Percentiles rank a stretch among this genome's conserved stretches.
Conservation (phyloP, 1,140 invertebrate species). For the Trinorchestia longiramus region DNA sequence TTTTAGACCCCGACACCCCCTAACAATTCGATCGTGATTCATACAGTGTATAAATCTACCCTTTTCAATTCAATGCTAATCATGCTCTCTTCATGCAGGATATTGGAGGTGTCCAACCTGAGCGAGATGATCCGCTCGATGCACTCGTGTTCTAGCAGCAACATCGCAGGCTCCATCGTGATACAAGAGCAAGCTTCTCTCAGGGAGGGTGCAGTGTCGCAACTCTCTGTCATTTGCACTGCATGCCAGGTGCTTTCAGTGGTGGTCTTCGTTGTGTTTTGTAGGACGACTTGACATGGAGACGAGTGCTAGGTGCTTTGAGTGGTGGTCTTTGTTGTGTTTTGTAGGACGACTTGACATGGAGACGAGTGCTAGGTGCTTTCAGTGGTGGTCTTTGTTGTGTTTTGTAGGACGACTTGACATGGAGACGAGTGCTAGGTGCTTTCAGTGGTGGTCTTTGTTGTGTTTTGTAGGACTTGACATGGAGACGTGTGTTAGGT, state of each 20-base stretch:
- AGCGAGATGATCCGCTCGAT: slow-evolving; percentile 66
- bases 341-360: not conserved
- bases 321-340: not conserved
- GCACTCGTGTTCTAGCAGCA: slow-evolving; percentile 60
- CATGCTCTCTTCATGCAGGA: slow-evolving; percentile 12
- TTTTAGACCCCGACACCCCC: no score
- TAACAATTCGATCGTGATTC: not conserved
- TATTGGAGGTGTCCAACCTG: slow-evolving; percentile 65
- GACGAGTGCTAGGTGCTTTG: slow-evolving; percentile 60
- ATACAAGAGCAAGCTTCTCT: slow-evolving; percentile 66
- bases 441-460: not conserved
- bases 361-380: slow-evolving; percentile 59
- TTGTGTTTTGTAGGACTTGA: not conserved
- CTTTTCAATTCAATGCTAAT: not conserved
- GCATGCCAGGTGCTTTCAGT: slow-evolving; percentile 60
- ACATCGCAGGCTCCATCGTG: slow-evolving; percentile 61
- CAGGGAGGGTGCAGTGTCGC: slow-evolving; percentile 64
- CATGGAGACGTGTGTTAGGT: slow-evolving; percentile 59
- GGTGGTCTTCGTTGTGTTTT: not conserved
- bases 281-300: no score
- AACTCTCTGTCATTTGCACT: slow-evolving; percentile 65
- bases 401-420: not conserved
- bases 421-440: slow-evolving; percentile 59
- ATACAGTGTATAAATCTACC: no score
- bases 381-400: not conserved